A percentile compares a stretch with the other conserved stretches of the same genome.
These are phyloP conservation scores for Rhopilema esculentum DNA, from an alignment of 30 jellyfish, hydroid and myxozoan genomes.

Conservation along the genomic window DNA sequence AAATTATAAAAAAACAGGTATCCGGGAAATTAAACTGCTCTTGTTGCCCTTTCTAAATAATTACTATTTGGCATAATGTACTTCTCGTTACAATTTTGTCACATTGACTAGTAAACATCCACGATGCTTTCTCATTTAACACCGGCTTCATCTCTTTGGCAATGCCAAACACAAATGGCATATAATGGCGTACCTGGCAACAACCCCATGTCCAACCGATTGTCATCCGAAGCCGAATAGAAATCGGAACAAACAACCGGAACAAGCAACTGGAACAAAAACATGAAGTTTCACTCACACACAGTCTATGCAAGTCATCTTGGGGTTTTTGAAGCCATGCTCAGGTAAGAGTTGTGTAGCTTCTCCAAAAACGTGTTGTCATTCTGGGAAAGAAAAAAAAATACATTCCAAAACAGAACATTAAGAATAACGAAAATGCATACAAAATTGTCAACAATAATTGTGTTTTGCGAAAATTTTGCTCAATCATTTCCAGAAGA, in stretches of 20 bases:
- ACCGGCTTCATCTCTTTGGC: not conserved
- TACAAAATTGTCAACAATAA: too few species aligned
- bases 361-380: constrained; percentile 50
- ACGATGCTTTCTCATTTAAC: not conserved
- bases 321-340: not conserved
- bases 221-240: too few species aligned
- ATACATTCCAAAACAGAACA: too few species aligned
- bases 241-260: not conserved
- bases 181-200: not conserved
- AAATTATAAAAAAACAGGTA: too few species aligned
- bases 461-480: too few species aligned
- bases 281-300: not conserved
- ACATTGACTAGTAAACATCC: not conserved
- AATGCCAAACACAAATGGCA: not conserved
- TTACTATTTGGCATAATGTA: too few species aligned
- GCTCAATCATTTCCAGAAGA: too few species aligned
- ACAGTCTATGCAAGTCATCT: not conserved
- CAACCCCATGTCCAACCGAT: not conserved
- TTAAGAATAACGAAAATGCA: not conserved
- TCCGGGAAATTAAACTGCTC: too few species aligned
- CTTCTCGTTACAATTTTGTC: not conserved
- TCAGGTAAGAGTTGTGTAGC: constrained; percentile 47
- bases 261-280: not conserved
- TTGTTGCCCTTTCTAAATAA: too few species aligned
- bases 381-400: too few species aligned